Evolutionary conservation across 2,888 invertebrate species (phyloP), one percentile per base, ranked within the genome.

Genomic region (Carabus problematicus): DNA sequence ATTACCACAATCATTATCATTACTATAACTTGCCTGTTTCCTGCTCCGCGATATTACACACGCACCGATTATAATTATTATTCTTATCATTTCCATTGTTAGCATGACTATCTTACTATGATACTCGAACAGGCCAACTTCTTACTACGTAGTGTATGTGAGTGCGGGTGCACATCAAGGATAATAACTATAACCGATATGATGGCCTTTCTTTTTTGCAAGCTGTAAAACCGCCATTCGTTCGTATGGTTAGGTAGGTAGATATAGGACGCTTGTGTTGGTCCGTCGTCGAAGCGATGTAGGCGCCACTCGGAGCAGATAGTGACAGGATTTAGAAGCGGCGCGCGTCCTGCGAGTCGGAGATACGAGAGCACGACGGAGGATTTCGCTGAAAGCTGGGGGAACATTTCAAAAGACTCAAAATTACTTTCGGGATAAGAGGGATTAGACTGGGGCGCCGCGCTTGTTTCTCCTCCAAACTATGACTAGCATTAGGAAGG

Each of bases 401-500:
- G 82, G 80, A 79, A 80, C 80, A 80, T 85, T 85, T 85, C 82
- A 85, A 85, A 85, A 85, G 85, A 85, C 84, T 85, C 85, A 85
- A 85, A 85, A 85, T 85, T 85, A 85, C 85, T 85, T 85, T 85
- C 85, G 84, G 85, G 85, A 85, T 85, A 85, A 85, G 85, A 85
- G 85, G 85, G 85, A 85, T 85, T 85, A 85, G 85, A 82, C 82
- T 82, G 79, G 78, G 78, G 77, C 79, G 76, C 77, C 76, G 77
- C 78, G 77, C 75, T 77, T 70, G 66, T 70, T 70, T 67, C 63
- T 70, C 63, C 61, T 40, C 56, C 56, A 63, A 66, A 66, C 66
- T 66, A 66, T 66, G 66, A 66, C 66, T 66, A 66, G 79, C 78
- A 79, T 79, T 79, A 79, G 78, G 56, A 45, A 66, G 66, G 66